phyloP scores from a whole-genome alignment of 2,888 invertebrate genomes.

The Orthosia cruda region DNA sequence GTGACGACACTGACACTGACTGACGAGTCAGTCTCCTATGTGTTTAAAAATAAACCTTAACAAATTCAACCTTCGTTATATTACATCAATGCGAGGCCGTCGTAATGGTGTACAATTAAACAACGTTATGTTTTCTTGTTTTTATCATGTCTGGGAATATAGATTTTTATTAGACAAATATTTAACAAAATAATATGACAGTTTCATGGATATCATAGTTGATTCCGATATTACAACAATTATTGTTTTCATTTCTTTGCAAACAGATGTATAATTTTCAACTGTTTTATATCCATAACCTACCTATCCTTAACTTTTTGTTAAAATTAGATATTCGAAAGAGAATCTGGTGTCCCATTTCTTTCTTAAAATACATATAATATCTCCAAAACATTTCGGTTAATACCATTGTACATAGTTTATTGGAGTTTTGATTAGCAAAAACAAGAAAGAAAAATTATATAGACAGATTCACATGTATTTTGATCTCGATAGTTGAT shows the following conservation, averaged over 20 bases:
- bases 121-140: constrained; percentile 9
- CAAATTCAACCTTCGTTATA: constrained; percentile 55
- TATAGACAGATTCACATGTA: background rate
- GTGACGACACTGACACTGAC: too few species aligned
- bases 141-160: background rate
- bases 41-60: constrained; percentile 48
- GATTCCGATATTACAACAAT: background rate
- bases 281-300: background rate
- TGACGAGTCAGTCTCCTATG: constrained; percentile 1
- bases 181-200: too few species aligned
- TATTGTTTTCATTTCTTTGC: background rate
- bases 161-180: background rate
- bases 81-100: constrained; percentile 34
- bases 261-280: background rate
- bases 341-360: background rate
- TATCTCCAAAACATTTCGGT: background rate
- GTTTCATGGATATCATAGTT: background rate
- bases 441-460: constrained; percentile 25
- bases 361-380: background rate
- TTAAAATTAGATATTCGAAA: background rate
- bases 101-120: constrained; percentile 23
- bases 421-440: background rate
- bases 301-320: background rate
- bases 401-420: background rate
- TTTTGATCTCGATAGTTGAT: constrained; percentile 21